phyloP scores from a whole-genome alignment of 1,140 invertebrate genomes.

The Lepidotrigona ventralis region DNA sequence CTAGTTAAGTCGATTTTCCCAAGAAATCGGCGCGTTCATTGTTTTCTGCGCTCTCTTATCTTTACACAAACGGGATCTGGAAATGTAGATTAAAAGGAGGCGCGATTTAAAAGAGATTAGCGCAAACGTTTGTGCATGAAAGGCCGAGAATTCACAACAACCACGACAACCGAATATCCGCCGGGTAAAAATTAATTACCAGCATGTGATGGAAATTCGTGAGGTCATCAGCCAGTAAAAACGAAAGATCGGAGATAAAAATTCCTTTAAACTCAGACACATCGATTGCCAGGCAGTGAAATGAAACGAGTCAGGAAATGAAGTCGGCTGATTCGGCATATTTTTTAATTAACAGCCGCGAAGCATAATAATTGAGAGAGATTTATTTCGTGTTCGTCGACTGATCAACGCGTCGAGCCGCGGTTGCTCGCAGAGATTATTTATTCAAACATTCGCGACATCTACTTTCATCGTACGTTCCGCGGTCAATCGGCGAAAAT shows the following conservation, averaged over 20 bases:
- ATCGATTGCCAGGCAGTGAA: neutral
- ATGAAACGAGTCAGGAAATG: neutral
- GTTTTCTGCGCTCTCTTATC: too few species aligned
- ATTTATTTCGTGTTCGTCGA: neutral
- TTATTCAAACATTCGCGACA: neutral
- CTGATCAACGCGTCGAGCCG: constrained; percentile 8
- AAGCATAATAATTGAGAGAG: constrained; percentile 15
- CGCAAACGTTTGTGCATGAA: neutral
- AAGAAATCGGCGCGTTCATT: too few species aligned
- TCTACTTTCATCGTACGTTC: neutral
- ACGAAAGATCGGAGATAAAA: neutral
- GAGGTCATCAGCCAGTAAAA: neutral
- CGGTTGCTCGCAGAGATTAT: neutral
- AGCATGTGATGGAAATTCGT: neutral
- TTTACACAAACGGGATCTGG: too few species aligned
- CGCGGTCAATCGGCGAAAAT: neutral
- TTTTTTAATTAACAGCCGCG: neutral
- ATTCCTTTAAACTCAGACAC: neutral
- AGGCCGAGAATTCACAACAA: neutral
- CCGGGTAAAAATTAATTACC: neutral
- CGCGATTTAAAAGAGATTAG: neutral
- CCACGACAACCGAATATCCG: too few species aligned
- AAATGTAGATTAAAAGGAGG: neutral
- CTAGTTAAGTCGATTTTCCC: too few species aligned
- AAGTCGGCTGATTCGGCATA: neutral